phyloP scores from a whole-genome alignment of 2,113 vertebrate species.

The Oryzias woworae region DNA sequence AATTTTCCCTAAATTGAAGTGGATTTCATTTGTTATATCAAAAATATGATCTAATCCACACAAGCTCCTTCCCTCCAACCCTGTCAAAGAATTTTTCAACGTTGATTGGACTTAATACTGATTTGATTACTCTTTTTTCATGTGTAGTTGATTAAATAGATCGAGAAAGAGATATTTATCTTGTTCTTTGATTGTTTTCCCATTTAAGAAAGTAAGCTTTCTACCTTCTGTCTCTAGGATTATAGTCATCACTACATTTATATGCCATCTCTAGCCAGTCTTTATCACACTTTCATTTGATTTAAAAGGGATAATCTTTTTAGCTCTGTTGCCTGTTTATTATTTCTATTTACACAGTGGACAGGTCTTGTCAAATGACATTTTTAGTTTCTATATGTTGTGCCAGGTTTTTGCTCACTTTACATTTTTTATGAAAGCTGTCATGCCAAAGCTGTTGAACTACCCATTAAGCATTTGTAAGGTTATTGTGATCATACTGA shows the following conservation, averaged over 20 bases:
- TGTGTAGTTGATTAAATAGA: not conserved
- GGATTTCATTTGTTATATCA: slow-evolving; percentile 13
- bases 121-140: slow-evolving; percentile 10
- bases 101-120: slow-evolving; percentile 11
- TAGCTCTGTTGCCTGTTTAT: slow-evolving; percentile 29
- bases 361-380: slow-evolving; percentile 17
- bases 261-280: not conserved
- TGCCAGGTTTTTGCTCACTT: slow-evolving; percentile 33
- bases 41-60: slow-evolving; percentile 33
- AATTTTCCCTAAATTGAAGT: slow-evolving; percentile 26
- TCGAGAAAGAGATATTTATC: not conserved
- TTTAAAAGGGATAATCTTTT: slow-evolving; percentile 41
- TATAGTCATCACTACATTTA: slow-evolving; percentile 3
- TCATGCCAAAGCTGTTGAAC: slow-evolving; percentile 41
- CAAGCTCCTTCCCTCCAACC: not conserved
- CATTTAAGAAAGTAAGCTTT: slow-evolving; percentile 20
- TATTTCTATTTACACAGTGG: slow-evolving; percentile 27
- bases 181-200: not conserved
- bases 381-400: slow-evolving; percentile 23
- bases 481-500: slow-evolving; percentile 36
- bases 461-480: slow-evolving; percentile 15
- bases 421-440: slow-evolving; percentile 9
- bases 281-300: slow-evolving; percentile 8
- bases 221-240: slow-evolving; percentile 5
- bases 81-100: not conserved